Evolutionary conservation across 1,140 invertebrate genomes (phyloP).

Genomic region (Eulimnadia texana): DNA sequence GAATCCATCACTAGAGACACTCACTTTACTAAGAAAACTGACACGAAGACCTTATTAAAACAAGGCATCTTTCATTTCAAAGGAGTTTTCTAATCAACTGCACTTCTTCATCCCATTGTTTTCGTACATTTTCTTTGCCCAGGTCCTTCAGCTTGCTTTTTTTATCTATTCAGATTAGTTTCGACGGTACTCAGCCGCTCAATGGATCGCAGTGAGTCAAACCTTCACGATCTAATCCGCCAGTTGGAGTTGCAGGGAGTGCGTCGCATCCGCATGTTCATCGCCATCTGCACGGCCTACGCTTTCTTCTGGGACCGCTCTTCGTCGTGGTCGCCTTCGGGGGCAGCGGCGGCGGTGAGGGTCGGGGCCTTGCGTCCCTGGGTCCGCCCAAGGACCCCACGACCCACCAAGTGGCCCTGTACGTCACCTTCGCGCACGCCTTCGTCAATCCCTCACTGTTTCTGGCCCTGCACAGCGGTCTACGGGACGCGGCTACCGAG

Average conservation of each 20-base stretch:
- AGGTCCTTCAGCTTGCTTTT: not conserved
- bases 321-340: constrained; percentile 14
- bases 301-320: constrained; percentile 15
- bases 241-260: constrained; percentile 15
- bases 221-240: constrained; percentile 13
- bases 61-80: no score
- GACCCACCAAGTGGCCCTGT: constrained; percentile 52
- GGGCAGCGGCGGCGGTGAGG: not conserved
- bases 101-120: no score
- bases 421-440: constrained; percentile 73
- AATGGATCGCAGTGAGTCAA: constrained; percentile 1
- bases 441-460: constrained; percentile 71
- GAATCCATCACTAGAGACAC: no score
- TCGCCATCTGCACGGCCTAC: constrained; percentile 12
- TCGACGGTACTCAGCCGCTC: not conserved
- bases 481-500: constrained; percentile 45
- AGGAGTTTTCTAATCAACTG: no score
- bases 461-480: constrained; percentile 48
- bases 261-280: constrained; percentile 16
- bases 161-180: not conserved
- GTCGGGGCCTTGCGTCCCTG: constrained; percentile 28
- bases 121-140: no score
- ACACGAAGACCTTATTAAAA: no score
- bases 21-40: no score
- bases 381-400: constrained; percentile 52